Base-by-base conservation (phyloP, 1,140 invertebrate species). In the Lethrus apterus region DNA sequence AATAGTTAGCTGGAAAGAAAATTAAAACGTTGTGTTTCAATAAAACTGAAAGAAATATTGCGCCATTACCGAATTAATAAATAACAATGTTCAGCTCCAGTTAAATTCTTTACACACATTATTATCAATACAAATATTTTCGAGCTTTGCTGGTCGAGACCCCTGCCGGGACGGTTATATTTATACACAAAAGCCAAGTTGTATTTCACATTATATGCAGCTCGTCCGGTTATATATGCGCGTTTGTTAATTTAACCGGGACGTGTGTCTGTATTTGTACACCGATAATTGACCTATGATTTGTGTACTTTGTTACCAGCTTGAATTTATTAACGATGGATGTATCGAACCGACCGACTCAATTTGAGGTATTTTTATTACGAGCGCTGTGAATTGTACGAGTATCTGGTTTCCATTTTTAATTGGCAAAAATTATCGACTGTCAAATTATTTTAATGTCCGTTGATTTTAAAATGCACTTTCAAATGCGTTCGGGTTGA, bases 251-350 rank as follows among this genome's bases (percentile, higher is more conserved):
- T 53, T 53, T 53, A 53, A 50, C 44, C 51, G 18, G 47, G 41
- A 41, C 44, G 42, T 50, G 44, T 49, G 45, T 47, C 51, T 50
- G 44, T 53, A 53, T 53, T 53, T 53, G 51, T 53, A 46, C 44
- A 49, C 33, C 43, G 43, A 53, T 53, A 53, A 53, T 53, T 53
- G 51, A 53, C 43, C 51, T 50, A 49, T 53, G 51, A 53, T 53
- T 53, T 53, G 51, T 53, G 40, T 53, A 49, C 47, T 44, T 44
- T 48, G 33, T 38, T 36, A 30, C 42, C 38, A 44, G 33, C 44
- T 43, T 36, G 45, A 46, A 46, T 46, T 46, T 49, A 49, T 49
- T 49, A 49, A 44, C 47, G 35, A 30, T 34, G 32, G 19, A 34
- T 17, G 19, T 11, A 34, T 24, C 26, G 23, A 42, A 42, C 14